These are phyloP conservation scores for Dicentrarchus labrax DNA, from an alignment of 2,113 vertebrate genomes.

Conservation along the genomic window DNA sequence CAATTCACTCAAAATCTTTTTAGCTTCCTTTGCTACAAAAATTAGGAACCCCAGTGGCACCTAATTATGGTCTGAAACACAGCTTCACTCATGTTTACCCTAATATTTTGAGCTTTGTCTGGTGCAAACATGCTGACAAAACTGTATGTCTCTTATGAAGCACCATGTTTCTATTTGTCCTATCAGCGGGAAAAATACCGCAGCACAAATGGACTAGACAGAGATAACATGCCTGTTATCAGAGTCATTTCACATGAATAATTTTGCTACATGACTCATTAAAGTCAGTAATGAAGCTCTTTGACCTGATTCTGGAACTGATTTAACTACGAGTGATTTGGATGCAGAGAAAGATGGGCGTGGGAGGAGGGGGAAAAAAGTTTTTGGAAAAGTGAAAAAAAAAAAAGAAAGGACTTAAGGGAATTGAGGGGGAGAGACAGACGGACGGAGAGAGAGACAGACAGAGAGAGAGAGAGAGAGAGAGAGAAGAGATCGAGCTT, in stretches of 20 bases:
- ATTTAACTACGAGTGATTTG: conserved; percentile 8
- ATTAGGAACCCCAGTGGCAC: background rate
- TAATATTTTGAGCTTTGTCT: background rate
- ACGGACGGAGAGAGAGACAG: background rate
- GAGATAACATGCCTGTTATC: background rate
- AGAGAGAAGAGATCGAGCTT: conserved; percentile 17
- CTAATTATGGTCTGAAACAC: background rate
- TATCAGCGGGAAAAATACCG: background rate
- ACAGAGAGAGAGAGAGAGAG: background rate
- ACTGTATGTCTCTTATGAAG: background rate
- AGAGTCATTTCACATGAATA: conserved; percentile 22
- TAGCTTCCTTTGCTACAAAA: background rate
- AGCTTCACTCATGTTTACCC: too few relatives aligned
- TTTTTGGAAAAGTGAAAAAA: background rate
- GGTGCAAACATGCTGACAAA: background rate
- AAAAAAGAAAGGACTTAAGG: background rate
- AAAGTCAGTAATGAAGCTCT: conserved; percentile 24
- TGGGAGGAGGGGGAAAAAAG: background rate
- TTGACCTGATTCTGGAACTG: conserved; percentile 30
- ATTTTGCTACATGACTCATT: conserved; percentile 11
- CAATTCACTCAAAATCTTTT: background rate
- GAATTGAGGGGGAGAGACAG: conserved; percentile 2
- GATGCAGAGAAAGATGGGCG: background rate
- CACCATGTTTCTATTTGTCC: background rate
- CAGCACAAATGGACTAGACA: background rate